Base-by-base conservation (phyloP, 1,140 invertebrate genomes). In the Caligus rogercresseyi region DNA sequence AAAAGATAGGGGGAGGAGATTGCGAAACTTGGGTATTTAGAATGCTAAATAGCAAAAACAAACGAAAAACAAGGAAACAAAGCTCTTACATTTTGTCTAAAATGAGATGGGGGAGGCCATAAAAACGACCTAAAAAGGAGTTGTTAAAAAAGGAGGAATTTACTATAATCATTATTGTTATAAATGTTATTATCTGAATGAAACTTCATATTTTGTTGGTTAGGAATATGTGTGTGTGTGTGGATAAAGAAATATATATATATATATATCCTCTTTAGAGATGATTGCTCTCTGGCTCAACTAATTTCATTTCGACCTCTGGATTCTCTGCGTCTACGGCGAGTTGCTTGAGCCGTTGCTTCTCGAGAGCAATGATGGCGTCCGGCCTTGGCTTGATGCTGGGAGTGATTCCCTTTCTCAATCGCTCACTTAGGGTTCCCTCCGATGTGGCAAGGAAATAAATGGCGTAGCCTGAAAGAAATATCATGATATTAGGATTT, bases 401-500 rank as follows among this genome's bases (percentile, higher is more conserved):
- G 1, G 60, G 60, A 19, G 60, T 62, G 16, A 62, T 25, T 3
- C 60, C 60, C 31, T 53, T 59, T 20, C 13, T 16, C 7, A 62
- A 21, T 13, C 31, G n/a, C 73, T 80, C 71, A 62, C 73, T 72
- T 2, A 79, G 66, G n/a, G 76, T 73, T 67, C 78, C 78, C 52
- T 77, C 72, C 58, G 72, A 70, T 0, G 69, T 69, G 3, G 74
- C 64, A 2, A 79, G 57, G 62, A 78, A 80, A 66, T 81, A 82
- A 21, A 83, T 69, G 13, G 76, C 78, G 66, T 83, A 84, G 1
- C 71, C 60, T 25, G 20, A 21, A 25, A n/a, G 4, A 20, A 58
- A 23, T 3, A 25, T 21, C 24, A 25, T 11, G 19, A 14, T 55
- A 55, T 15, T 55, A 11, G 54, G n/a, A 51, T 13, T 13, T n/a